Evolutionary conservation across 2,797 vertebrate genomes (phyloP).

Genomic region (Neosalanx taihuensis): DNA sequence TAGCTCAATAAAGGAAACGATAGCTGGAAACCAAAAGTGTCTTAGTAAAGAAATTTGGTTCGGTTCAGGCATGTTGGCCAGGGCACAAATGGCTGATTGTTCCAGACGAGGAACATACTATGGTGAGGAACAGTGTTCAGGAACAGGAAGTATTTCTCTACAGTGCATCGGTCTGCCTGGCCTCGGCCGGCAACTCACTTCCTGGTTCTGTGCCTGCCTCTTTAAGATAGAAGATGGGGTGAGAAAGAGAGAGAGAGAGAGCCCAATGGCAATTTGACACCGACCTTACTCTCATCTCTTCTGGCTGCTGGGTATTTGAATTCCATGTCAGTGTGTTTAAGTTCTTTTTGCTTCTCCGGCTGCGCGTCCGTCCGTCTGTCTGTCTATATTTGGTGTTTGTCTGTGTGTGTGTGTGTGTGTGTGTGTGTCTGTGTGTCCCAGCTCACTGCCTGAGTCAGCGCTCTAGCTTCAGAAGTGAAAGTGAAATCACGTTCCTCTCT

Average conservation of each 20-base stretch:
- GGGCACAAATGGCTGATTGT: too few species aligned
- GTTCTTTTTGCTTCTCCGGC: not conserved
- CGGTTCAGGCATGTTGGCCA: too few species aligned
- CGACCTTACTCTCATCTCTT: constrained; percentile 68
- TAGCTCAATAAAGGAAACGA: too few species aligned
- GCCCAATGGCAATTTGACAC: constrained; percentile 34
- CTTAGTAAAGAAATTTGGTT: too few species aligned
- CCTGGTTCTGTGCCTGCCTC: not conserved
- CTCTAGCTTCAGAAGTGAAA: constrained; percentile 57
- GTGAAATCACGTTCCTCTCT: constrained; percentile 56
- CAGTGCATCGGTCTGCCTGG: too few species aligned
- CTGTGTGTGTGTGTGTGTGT: not conserved
- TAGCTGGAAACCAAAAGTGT: too few species aligned
- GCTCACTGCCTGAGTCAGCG: constrained; percentile 11
- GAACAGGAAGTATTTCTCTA: too few species aligned
- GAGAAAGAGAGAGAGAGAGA: not conserved
- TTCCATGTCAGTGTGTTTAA: constrained; percentile 50
- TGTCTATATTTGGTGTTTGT: not conserved
- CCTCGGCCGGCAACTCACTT: not conserved
- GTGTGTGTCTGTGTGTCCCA: not conserved
- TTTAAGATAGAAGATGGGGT: constrained; percentile 15
- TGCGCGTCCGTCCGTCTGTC: not conserved
- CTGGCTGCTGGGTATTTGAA: constrained; percentile 65
- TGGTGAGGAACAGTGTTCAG: not conserved
- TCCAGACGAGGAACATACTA: not conserved